Conservation (phyloP, 2,888 invertebrate genomes). For the Stratiomys singularior region DNA sequence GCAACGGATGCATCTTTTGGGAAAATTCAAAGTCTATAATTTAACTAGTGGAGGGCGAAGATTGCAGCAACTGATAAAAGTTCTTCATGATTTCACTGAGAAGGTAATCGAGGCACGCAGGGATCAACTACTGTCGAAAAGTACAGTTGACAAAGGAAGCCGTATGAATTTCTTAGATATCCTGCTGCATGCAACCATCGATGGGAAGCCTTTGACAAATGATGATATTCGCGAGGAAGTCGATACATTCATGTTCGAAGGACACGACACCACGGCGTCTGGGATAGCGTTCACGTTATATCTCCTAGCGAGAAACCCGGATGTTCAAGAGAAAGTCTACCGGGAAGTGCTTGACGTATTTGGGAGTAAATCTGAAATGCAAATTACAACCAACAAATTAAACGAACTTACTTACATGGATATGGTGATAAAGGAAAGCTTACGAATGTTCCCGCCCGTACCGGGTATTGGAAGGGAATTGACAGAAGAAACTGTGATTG, state of each 20-base stretch:
- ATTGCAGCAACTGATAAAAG: not conserved
- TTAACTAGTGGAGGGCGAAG: not conserved
- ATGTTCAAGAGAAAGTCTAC: constrained; percentile 58
- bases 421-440: constrained; percentile 61
- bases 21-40: not conserved
- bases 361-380: constrained; percentile 55
- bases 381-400: constrained; percentile 58
- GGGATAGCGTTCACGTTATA: constrained; percentile 40
- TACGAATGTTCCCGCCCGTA: constrained; percentile 61
- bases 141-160: constrained; percentile 50
- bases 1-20: not conserved
- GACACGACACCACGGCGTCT: constrained; percentile 46
- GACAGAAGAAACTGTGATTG: constrained; percentile 21
- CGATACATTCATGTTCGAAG: constrained; percentile 43
- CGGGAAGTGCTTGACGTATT: constrained; percentile 58
- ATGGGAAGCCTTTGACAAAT: constrained; percentile 34
- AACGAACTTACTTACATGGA: constrained; percentile 61
- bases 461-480: constrained; percentile 52
- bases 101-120: constrained; percentile 29
- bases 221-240: constrained; percentile 43
- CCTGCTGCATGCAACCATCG: constrained; percentile 20
- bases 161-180: constrained; percentile 49
- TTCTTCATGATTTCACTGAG: constrained; percentile 34
- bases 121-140: not conserved
- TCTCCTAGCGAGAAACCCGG: constrained; percentile 47